A percentile compares a stretch with the other conserved stretches of the same genome.
phyloP scores from a whole-genome alignment of 2,888 invertebrate genomes.

The Drosophila demipolita region DNA sequence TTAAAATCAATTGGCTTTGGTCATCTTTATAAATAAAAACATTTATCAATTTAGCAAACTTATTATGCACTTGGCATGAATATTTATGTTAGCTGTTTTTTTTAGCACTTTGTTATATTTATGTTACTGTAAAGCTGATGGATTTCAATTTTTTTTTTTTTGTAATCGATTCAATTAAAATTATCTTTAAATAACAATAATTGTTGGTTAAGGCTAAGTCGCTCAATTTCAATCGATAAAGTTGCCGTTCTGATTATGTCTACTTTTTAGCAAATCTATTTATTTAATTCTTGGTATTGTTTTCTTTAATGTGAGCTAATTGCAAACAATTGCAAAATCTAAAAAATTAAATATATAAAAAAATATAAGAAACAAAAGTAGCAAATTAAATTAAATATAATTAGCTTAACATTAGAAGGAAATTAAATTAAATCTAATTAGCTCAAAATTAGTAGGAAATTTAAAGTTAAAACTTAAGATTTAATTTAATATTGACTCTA shows the following conservation, averaged over 20 bases:
- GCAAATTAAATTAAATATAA: background rate
- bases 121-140: background rate
- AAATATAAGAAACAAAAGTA: background rate
- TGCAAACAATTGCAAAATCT: background rate
- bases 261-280: background rate
- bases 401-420: background rate
- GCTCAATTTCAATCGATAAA: background rate
- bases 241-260: fast-evolving
- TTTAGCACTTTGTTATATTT: too few relatives aligned
- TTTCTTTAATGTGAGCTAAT: background rate
- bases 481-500: background rate
- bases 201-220: background rate
- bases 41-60: background rate
- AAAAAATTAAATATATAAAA: background rate
- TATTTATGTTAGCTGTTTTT: background rate
- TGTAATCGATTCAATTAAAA: background rate
- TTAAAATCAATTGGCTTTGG: background rate
- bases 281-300: background rate
- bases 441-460: too few relatives aligned
- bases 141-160: background rate
- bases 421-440: background rate
- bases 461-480: fast-evolving
- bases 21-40: background rate
- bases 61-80: background rate
- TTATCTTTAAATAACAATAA: background rate